Base-by-base conservation (phyloP, 2,888 invertebrate genomes). In the Acronicta alni region DNA sequence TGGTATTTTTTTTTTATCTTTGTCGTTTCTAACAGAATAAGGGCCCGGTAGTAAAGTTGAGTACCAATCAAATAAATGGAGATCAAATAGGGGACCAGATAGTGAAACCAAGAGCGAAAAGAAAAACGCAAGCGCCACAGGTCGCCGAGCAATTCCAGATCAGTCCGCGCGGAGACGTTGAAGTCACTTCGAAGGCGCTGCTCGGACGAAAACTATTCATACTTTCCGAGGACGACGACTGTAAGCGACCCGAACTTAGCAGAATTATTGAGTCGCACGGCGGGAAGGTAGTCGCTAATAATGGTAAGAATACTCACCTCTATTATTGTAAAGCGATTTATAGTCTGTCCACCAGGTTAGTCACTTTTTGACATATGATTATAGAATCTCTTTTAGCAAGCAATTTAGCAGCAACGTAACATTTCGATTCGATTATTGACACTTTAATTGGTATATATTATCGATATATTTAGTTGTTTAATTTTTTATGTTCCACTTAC, bases 171-270 rank as follows among this genome's bases (percentile, higher is more conserved):
- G 75, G 69, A 0, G 75, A 78, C 0, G 89, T 86, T 0, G 74
- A 75, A 10, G 88, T 79, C 2, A 82, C 71, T 0, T 93, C 93
- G 0, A 74, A 81, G 3, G 90, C 93, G 1, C 70, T 94, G 4
- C 59, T 58, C 0, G 89, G 86, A 0, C 72, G 90, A 20, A 89
- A 90, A 66, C 63, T 94, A 0, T 89, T 83, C 63, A 80, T 94
- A 14, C 64, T 93, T 16, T 89, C 91, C 0, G 90, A 87, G n/a
- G 90, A 90, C 42, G 87, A 86, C 0, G 89, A 89, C 37, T 89
- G 88, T 52, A 80, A 57, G 1, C 87, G 82, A 48, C 66, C 75
- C 0, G 89, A 93, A 1, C 72, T 94, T 47, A 77, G 81, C 9
- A 77, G 75, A 48, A 86, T 92, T 12, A 81, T 94, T 6, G 79